Base-by-base conservation (phyloP, 2,113 vertebrate genomes). In the Barbus barbus region DNA sequence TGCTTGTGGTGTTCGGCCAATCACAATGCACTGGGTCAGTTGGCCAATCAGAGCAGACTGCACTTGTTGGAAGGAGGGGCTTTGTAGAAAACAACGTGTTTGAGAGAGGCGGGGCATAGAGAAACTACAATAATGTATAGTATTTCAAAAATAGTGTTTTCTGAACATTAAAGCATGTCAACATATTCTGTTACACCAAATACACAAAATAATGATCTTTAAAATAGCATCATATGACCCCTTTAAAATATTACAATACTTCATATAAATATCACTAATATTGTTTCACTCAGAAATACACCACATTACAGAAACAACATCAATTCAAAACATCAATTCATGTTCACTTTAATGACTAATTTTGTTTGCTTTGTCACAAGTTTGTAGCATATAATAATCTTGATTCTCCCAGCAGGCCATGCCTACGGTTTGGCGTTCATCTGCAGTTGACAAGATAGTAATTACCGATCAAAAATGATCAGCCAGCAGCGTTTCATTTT, bases 391-490 rank as follows among this genome's bases (percentile, higher is more conserved):
- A 36, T n/a, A 78, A 22, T 38, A 11, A 46, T 58, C 31, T 14
- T 58, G 28, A 77, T 77, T 77, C 31, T 77, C 12, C 51, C 75
- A 58, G 28, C 20, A 58, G 38, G 31, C 31, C 22, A 24, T 58
- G 74, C 51, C 46, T n/a, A 22, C 5, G 36, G 51, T 78, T 58
- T 58, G 31, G 12, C 31, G 5, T 58, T 58, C 31, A 36, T 38
- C 31, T 56, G 74, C 56, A 86, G 88, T 88, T 90, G 76, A 78
- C 76, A 83, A 89, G 88, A 84, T 86, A 60, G 78, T 72, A 72
- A 72, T 41, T 74, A 76, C 85, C 84, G 31, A 79, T 71, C 76
- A 56, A 44, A 71, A 80, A 60, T 78, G n/a, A 61, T 60, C 53
- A 78, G 31, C 14, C 56, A n/a, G 76, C 76, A 78, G n/a, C 56